Base-by-base conservation (phyloP, 2,797 vertebrate species). In the Protosalanx chinensis region DNA sequence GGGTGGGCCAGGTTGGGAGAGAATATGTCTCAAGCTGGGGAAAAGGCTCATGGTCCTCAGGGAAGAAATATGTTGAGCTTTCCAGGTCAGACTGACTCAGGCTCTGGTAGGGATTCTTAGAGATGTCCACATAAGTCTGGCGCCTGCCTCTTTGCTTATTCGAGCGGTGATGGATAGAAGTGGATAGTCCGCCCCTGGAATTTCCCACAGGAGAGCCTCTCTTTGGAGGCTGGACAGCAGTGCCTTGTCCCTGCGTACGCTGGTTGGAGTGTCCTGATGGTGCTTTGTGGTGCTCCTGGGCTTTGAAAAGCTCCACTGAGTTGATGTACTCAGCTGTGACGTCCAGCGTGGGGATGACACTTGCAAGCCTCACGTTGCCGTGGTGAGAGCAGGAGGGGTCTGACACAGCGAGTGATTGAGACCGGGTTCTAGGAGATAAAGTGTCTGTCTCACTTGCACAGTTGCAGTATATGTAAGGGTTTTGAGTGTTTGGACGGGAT, bases 51-150 rank as follows among this genome's bases (percentile, higher is more conserved):
- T 96, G 94, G 80, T 96, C 95, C 75, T 96, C 94, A 0, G 95
- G 93, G 82, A 96, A 97, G 76, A 95, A 95, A 77, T 96, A 97
- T 76, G 91, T 81, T 30, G 93, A 87, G 4, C 86, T 87, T 51
- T 94, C 89, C 5, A 92, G 73, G 56, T 92, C 88, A 0, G 80
- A 77, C 86, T 92, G 93, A 68, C 88, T 91, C 41, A 93, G 89
- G 68, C 91, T 93, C 70, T 91, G 93, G 73, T 90, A 91, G 0
- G 81, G 56, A 16, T 90, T 82, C 58, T 70, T 70, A 0, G 92
- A 82, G 70, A 86, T 60, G 71, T 88, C 86, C 8, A 78, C 88
- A 6, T 89, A 84, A 61, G 74, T 85, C 4, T 93, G 93, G 2
- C 75, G 87, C 69, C 90, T 90, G 65, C 68, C 2, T 70, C 29